Conservation (phyloP, 2,113 vertebrate genomes). For the Sminthopsis crassicaudata region DNA sequence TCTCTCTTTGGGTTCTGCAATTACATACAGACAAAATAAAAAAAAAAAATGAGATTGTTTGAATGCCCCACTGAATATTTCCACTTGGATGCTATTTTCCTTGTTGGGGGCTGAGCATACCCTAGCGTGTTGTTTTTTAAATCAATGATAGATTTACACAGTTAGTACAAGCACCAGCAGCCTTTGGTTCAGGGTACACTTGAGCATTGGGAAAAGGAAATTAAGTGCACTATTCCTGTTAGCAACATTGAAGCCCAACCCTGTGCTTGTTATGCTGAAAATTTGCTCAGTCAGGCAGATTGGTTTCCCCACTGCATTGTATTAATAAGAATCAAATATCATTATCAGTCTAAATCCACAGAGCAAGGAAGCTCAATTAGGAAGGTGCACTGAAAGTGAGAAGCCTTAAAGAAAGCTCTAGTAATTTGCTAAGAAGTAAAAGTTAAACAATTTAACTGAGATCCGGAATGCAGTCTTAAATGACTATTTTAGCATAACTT, state of each 20-base stretch:
- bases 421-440: conserved; percentile 1
- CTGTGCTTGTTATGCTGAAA: conserved; percentile 60
- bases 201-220: conserved; percentile 60
- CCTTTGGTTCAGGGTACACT: conserved; percentile 50
- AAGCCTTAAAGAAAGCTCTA: conserved; percentile 1
- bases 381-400: conserved; percentile 42
- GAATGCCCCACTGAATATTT: conserved; percentile 68
- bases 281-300: conserved; percentile 57
- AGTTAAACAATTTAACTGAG: conserved; percentile 4
- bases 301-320: conserved; percentile 58
- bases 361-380: neutral
- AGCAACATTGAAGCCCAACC: conserved; percentile 30
- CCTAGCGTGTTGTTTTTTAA: conserved; percentile 69
- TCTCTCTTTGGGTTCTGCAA: conserved; percentile 44
- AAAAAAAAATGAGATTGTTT: conserved; percentile 7
- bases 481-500: neutral
- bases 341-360: conserved; percentile 58
- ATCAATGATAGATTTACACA: conserved; percentile 74
- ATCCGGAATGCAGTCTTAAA: neutral
- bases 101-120: conserved; percentile 60
- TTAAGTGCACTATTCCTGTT: conserved; percentile 66
- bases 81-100: conserved; percentile 64
- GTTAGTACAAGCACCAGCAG: conserved; percentile 57
- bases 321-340: conserved; percentile 68
- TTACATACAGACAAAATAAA: conserved; percentile 45